Evolutionary conservation across 2,888 invertebrate species (phyloP).

Genomic region (Agrotis clavis): DNA sequence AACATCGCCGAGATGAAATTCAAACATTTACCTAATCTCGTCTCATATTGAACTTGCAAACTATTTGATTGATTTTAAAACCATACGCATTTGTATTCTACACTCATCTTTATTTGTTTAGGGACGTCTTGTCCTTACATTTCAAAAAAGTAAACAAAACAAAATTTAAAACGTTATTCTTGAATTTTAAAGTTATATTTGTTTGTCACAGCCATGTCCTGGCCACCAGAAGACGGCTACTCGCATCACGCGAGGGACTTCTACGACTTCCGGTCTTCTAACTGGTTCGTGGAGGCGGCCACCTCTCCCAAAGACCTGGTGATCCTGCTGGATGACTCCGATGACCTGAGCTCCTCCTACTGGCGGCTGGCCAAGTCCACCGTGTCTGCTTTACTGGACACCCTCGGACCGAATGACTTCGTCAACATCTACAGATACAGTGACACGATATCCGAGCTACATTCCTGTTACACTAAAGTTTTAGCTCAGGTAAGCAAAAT

Average conservation of each 20-base stretch:
- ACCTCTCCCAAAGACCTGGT: slow-evolving; percentile 99
- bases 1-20: slow-evolving; percentile 32
- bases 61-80: slow-evolving; percentile 30
- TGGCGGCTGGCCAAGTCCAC: slow-evolving; percentile 97
- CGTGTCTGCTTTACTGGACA: slow-evolving; percentile 97
- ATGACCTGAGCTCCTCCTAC: slow-evolving; percentile 96
- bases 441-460: slow-evolving; percentile 95
- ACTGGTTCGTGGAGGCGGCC: slow-evolving; percentile 99
- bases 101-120: neutral
- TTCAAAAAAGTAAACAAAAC: too few relatives aligned
- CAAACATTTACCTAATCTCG: slow-evolving; percentile 35
- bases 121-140: too few relatives aligned
- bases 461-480: slow-evolving; percentile 97
- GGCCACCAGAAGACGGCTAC: slow-evolving; percentile 95
- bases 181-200: slow-evolving; percentile 3
- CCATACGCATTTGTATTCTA: neutral
- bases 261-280: slow-evolving; percentile 98
- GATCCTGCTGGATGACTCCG: slow-evolving; percentile 97
- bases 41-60: slow-evolving; percentile 36
- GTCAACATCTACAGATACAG: slow-evolving; percentile 98
- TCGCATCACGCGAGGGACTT: slow-evolving; percentile 95
- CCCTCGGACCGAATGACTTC: slow-evolving; percentile 98
- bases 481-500: slow-evolving; percentile 94
- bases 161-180: too few relatives aligned
- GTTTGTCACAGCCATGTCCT: slow-evolving; percentile 92